Percentiles rank a stretch among this genome's conserved stretches.
These are phyloP conservation scores for Struthidea cinerea DNA, from an alignment of 2,113 vertebrate genomes.

Conservation along the genomic window DNA sequence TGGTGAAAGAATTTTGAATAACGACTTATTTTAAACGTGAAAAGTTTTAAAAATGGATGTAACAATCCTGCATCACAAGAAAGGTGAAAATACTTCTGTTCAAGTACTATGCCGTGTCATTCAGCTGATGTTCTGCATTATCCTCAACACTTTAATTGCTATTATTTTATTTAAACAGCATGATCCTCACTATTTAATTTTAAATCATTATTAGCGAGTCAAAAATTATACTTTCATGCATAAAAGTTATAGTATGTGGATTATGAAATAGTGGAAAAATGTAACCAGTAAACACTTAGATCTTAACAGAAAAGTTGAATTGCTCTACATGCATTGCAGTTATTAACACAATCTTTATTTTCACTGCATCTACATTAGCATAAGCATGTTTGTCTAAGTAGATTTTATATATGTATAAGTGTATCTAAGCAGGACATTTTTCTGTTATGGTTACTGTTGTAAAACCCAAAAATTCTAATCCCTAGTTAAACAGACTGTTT, in stretches of 20 bases:
- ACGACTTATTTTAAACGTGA: rapidly evolving
- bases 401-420: background rate
- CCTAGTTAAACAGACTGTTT: background rate
- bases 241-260: background rate
- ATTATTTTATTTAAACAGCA: background rate
- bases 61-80: background rate
- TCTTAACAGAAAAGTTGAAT: background rate
- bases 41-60: background rate
- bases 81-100: background rate
- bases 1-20: background rate
- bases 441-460: background rate
- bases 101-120: rapidly evolving
- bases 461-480: background rate
- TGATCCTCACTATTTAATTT: background rate
- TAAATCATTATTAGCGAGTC: background rate
- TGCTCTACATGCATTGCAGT: background rate
- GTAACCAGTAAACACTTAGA: background rate
- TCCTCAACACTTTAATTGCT: background rate
- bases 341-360: background rate
- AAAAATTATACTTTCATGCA: background rate
- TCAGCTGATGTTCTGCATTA: background rate
- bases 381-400: background rate
- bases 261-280: background rate
- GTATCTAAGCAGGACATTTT: background rate
- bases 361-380: background rate